Base-by-base conservation (phyloP, 2,888 invertebrate species). In the Cylindroiulus punctatus region DNA sequence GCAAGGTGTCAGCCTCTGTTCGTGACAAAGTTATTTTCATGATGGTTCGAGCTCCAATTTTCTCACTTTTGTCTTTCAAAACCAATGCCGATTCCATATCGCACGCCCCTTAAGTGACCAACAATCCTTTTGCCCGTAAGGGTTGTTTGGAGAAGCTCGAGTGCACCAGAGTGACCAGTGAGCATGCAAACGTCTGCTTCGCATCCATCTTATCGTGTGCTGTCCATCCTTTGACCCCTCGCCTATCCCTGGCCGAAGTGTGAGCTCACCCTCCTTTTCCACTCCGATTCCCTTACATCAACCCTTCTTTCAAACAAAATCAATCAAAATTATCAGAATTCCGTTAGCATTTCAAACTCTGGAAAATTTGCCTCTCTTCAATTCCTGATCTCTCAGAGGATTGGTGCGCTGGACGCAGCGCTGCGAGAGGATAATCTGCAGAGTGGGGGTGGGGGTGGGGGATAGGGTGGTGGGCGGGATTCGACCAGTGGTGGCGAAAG, bases 261-360 rank as follows among this genome's bases (percentile, higher is more conserved):
- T 76, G 76, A 76, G 76, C 76, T 76, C 76, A 26, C 76, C 76
- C 76, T 76, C 76, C 76, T 76, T 44, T 76, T 32, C 32, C 76
- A 30, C 30, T 30, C 32, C 30, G 26, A 76, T 32, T 76, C 76
- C 76, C 76, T 76, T 76, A 76, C 76, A 76, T 76, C 76, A 76
- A 76, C 76, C 76, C 76, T 76, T 76, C 76, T 76, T 76, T 76
- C 76, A 76, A 76, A 76, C 76, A 76, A 76, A 76, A 76, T 76
- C 76, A 76, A 76, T 76, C 76, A 76, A 76, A 76, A 76, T 76
- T 76, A 76, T 76, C 76, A 76, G 76, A 76, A 76, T 76, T 76
- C 76, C 76, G 76, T 76, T 76, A 76, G 76, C 76, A 76, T 76
- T 76, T 76, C 76, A 76, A 76, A 76, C 76, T 30, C 76, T 17